phyloP scores from a whole-genome alignment of 2,797 vertebrate genomes.

The Microctenopoma stevenorrisi region DNA sequence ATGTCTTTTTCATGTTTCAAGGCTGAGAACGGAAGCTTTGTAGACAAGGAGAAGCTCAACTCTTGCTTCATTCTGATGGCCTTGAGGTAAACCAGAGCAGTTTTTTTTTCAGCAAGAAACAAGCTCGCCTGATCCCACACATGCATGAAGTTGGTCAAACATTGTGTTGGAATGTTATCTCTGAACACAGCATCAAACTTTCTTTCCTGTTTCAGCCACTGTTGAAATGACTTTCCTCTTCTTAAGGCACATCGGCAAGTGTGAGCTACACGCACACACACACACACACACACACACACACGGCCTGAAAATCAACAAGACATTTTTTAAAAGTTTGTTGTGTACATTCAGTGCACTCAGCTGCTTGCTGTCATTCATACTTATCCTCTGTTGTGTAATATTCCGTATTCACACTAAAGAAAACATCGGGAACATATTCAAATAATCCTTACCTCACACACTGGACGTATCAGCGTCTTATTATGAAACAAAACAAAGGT shows the following conservation, averaged over 20 bases:
- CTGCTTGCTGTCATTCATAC: slow-evolving; percentile 1
- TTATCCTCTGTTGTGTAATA: slow-evolving; percentile 8
- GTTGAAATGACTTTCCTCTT: background rate
- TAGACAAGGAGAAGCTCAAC: slow-evolving; percentile 14
- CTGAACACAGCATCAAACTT: slow-evolving; percentile 1
- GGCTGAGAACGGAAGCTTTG: background rate
- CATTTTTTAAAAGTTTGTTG: too few relatives aligned
- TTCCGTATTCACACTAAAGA: background rate
- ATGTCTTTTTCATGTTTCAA: slow-evolving; percentile 9
- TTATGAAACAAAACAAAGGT: background rate
- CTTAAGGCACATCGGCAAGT: slow-evolving; percentile 11
- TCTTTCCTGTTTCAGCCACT: slow-evolving; percentile 23
- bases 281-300: background rate
- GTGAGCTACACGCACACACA: background rate
- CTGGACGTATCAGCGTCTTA: background rate
- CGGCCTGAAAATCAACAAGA: background rate
- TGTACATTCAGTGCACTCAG: slow-evolving; percentile 10
- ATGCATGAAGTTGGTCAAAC: slow-evolving; percentile 10
- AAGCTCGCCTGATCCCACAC: slow-evolving; percentile 2
- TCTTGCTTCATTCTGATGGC: slow-evolving; percentile 13
- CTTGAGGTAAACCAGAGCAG: slow-evolving; percentile 32
- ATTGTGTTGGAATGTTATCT: slow-evolving; percentile 14
- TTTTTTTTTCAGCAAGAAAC: slow-evolving; percentile 3
- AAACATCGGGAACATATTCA: background rate
- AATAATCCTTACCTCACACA: background rate